Conservation (phyloP, 2,888 invertebrate genomes). For the Dugesia japonica region DNA sequence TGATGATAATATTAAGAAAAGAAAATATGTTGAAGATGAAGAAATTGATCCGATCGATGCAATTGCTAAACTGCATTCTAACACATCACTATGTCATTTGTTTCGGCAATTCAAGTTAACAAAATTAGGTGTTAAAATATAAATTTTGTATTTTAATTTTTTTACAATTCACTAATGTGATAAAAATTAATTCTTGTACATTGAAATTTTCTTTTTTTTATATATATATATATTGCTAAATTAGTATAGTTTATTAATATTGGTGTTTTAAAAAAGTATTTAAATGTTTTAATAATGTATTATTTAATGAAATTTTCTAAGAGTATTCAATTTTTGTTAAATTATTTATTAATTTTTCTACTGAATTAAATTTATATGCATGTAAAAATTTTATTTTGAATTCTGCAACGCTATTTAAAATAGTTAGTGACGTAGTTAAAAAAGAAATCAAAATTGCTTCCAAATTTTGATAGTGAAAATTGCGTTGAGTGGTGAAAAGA, state of each 20-base stretch:
- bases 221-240: too few species aligned
- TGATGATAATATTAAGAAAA: not conserved
- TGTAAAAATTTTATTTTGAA: too few species aligned
- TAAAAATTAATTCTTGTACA: not conserved
- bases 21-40: not conserved
- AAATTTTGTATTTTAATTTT: not conserved
- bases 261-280: too few species aligned
- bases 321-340: too few species aligned
- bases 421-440: conserved; percentile 39
- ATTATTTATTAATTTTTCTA: too few species aligned
- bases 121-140: not conserved
- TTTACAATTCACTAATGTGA: not conserved
- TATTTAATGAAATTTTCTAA: too few species aligned
- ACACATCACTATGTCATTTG: not conserved
- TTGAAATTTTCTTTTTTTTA: too few species aligned
- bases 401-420: too few species aligned
- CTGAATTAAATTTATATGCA: too few species aligned
- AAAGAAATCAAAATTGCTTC: conserved; percentile 26
- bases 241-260: too few species aligned
- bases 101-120: not conserved
- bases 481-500: conserved; percentile 38
- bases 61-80: not conserved
- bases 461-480: not conserved
- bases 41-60: not conserved
- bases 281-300: too few species aligned